Evolutionary conservation across 2,888 invertebrate genomes (phyloP), one percentile per base, ranked within the genome.

Genomic region (Encarsia formosa): DNA sequence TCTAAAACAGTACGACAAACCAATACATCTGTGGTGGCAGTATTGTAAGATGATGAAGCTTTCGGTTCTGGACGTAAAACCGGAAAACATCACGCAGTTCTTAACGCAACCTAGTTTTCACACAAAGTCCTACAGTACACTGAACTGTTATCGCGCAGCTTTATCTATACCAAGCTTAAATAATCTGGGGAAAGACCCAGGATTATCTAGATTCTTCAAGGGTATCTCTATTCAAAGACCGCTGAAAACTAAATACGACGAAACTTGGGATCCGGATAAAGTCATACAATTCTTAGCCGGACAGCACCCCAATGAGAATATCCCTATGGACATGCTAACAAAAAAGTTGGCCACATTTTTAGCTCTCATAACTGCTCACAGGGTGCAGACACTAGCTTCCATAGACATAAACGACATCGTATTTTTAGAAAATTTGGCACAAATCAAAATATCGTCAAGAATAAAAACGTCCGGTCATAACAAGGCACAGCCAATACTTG

Each of bases 101-200:
- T 38, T 46, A 1, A 15, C 46, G 11, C 5, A 18, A 3, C n/a
- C 5, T 18, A 3, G 9, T 4, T 11, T 19, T 6, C n/a, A 18
- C 13, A 24, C 20, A 5, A 38, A 35, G 2, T 41, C 49, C 3
- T 54, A 54, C 37, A 40, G 54, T 15, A 54, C 54, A 37, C 49
- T n/a, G n/a, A n/a, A n/a, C n/a, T n/a, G n/a, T n/a, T n/a, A n/a
- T n/a, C n/a, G n/a, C n/a, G n/a, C n/a, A 5, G 45, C 53, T 9
- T 24, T 56, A 15, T 52, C 52, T 2, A 11, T 52, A 2, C 16
- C 46, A 3, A 22, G 5, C 5, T 16, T 6, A 9, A 38, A 19
- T 8, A n/a, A 38, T 5, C 8, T 19, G 11, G 20, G n/a, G n/a
- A n/a, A n/a, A n/a, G n/a, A n/a, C n/a, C n/a, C n/a, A n/a, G n/a